A percentile compares a stretch with the other conserved stretches of the same genome.
Evolutionary conservation across 2,113 vertebrate genomes (phyloP).

Genomic region (Neofelis nebulosa): DNA sequence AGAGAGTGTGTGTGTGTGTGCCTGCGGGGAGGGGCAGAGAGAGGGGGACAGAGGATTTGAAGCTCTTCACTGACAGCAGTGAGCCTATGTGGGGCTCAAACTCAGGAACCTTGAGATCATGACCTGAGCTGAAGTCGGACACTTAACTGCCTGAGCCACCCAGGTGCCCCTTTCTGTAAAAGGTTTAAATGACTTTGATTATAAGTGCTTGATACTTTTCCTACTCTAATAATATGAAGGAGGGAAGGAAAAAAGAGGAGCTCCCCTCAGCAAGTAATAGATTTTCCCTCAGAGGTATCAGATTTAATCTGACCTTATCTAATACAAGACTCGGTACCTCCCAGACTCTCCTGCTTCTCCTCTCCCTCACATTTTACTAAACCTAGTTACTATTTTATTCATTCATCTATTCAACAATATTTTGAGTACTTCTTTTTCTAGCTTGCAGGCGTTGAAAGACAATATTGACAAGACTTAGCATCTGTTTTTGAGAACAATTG

Average conservation of each 20-base stretch:
- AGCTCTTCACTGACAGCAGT: too few species aligned
- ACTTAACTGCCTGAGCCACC: too few species aligned
- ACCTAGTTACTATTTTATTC: background rate
- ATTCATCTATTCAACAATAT: background rate
- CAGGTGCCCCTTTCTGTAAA: background rate
- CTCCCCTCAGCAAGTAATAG: background rate
- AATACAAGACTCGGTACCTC: background rate
- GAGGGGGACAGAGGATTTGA: too few species aligned
- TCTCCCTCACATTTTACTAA: background rate
- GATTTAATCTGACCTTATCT: background rate
- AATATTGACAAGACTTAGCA: background rate
- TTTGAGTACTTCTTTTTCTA: background rate
- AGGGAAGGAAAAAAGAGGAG: background rate
- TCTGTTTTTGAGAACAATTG: background rate
- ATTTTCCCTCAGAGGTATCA: background rate
- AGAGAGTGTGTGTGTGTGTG: too few species aligned
- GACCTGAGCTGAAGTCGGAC: too few species aligned
- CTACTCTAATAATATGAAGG: background rate
- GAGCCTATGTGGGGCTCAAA: too few species aligned
- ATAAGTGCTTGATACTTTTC: background rate
- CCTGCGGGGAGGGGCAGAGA: too few species aligned
- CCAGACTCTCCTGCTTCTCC: background rate
- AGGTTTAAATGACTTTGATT: background rate
- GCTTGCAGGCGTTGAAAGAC: background rate
- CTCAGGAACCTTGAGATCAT: too few species aligned